phyloP scores from a whole-genome alignment of 1,140 invertebrate species.

The Drosophila bocqueti region DNA sequence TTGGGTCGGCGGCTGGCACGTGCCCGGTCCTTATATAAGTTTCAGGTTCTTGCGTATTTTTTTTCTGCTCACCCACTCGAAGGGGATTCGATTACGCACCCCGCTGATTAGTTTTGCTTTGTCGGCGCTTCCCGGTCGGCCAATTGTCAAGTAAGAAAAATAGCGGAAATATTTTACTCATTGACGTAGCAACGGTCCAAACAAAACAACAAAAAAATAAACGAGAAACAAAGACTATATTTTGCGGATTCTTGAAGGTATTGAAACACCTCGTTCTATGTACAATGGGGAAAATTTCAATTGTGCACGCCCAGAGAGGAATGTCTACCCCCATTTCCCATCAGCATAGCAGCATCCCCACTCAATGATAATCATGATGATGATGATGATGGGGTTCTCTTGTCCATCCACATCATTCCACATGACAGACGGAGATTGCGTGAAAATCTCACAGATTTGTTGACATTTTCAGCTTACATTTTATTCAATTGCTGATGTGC shows the following conservation, averaged over 20 bases:
- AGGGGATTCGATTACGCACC: conserved; percentile 59
- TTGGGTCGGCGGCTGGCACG: conserved; percentile 37
- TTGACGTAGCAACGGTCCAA: conserved; percentile 64
- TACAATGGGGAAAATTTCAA: conserved; percentile 48
- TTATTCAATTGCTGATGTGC: conserved; percentile 44
- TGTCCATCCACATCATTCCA: conserved; percentile 53
- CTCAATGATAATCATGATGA: conserved; percentile 5
- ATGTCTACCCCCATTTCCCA: conserved; percentile 28
- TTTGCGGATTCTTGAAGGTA: conserved; percentile 17
- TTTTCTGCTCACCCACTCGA: conserved; percentile 8
- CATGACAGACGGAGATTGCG: conserved; percentile 74
- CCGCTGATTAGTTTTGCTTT: conserved; percentile 65
- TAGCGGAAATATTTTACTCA: conserved; percentile 69
- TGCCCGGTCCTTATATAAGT: conserved; percentile 36
- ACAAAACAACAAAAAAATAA: conserved; percentile 6
- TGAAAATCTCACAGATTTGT: conserved; percentile 80
- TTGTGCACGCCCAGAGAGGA: conserved; percentile 45
- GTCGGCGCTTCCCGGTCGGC: conserved; percentile 30
- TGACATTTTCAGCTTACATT: conserved; percentile 61
- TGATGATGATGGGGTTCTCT: conserved; percentile 16
- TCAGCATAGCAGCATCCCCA: neutral
- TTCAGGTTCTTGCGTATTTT: conserved; percentile 1
- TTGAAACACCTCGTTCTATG: conserved; percentile 59
- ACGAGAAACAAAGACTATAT: neutral
- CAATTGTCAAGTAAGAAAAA: conserved; percentile 59